These are phyloP conservation scores for Gortyna flavago DNA, from an alignment of 2,888 invertebrate genomes.

Conservation along the genomic window DNA sequence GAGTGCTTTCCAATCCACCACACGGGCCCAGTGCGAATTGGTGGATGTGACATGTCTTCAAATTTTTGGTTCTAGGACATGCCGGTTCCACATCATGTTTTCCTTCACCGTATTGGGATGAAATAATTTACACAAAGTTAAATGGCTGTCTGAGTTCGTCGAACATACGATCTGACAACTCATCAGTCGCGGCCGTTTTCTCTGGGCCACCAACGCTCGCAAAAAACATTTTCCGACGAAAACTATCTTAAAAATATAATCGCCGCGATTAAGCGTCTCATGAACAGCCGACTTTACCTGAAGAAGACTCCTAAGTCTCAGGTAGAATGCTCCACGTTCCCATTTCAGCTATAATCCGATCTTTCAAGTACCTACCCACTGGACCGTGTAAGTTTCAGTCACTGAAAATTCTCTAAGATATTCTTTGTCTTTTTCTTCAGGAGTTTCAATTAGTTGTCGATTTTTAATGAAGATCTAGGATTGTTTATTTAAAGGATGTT, in stretches of 20 bases:
- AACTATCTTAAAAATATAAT: background rate
- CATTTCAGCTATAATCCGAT: constrained; percentile 66
- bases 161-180: background rate
- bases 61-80: background rate
- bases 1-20: background rate
- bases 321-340: constrained; percentile 46
- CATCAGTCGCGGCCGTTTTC: background rate
- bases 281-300: constrained; percentile 27
- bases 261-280: constrained; percentile 14
- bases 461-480: constrained; percentile 55
- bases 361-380: constrained; percentile 56
- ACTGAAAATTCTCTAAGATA: constrained; percentile 40
- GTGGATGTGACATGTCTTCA: background rate
- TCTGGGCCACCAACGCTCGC: background rate
- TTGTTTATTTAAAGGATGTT: background rate
- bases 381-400: constrained; percentile 61
- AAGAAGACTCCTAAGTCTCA: constrained; percentile 58
- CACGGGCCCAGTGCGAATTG: background rate
- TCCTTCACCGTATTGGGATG: background rate
- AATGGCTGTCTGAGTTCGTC: background rate
- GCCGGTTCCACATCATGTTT: background rate
- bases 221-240: background rate
- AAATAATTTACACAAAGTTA: background rate
- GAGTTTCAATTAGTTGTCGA: constrained; percentile 43
- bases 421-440: constrained; percentile 33